Conservation (phyloP, 92 coral and sea anemone species). For the Parazoanthus swiftii region DNA sequence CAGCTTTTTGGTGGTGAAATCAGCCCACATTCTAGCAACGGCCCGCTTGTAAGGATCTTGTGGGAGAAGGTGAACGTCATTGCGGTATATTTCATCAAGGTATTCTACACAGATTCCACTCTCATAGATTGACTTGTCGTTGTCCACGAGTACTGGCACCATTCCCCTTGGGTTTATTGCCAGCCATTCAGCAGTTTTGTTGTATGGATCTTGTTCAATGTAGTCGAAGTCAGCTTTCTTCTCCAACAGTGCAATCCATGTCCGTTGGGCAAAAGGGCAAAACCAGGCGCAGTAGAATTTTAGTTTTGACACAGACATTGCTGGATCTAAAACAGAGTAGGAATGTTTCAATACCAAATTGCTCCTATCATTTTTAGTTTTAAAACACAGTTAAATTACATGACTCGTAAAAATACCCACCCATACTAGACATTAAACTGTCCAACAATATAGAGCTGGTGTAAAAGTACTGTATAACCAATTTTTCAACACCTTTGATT, state of each 20-base stretch:
- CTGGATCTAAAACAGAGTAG: not conserved
- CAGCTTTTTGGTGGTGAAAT: constrained; percentile 68
- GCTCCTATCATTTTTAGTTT: too few species aligned
- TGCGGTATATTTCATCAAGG: constrained; percentile 66
- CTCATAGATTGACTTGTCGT: constrained; percentile 65
- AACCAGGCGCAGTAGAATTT: constrained; percentile 77
- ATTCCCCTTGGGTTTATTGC: constrained; percentile 74
- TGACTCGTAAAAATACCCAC: too few species aligned
- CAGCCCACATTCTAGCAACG: constrained; percentile 79
- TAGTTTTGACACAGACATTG: constrained; percentile 36
- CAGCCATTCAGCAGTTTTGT: constrained; percentile 80
- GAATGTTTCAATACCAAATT: too few species aligned
- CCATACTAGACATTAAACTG: too few species aligned
- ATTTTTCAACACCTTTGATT: too few species aligned
- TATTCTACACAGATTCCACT: constrained; percentile 72
- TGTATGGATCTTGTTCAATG: constrained; percentile 81
- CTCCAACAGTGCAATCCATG: constrained; percentile 77
- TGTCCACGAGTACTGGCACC: constrained; percentile 65
- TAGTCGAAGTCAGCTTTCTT: constrained; percentile 75
- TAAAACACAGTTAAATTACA: too few species aligned
- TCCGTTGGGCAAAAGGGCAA: constrained; percentile 84
- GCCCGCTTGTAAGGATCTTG: constrained; percentile 68
- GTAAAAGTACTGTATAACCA: too few species aligned
- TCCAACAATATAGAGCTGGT: too few species aligned
- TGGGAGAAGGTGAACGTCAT: constrained; percentile 52